Evolutionary conservation across 2,888 invertebrate genomes (phyloP).

Genomic region (Acleris sparsana): DNA sequence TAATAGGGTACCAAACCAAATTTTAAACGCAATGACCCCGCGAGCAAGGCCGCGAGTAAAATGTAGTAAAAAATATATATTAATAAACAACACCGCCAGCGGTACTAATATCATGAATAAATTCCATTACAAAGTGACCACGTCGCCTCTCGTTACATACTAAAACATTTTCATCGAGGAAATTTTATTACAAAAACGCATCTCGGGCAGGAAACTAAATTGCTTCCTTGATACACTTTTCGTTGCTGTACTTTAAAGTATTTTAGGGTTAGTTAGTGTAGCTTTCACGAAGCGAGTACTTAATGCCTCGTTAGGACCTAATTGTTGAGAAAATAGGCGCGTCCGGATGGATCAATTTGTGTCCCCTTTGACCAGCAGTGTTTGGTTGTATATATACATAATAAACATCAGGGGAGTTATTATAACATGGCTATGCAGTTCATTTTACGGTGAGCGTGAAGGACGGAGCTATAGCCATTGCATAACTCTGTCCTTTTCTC

Average conservation of each 20-base stretch:
- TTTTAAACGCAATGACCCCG: too few species aligned
- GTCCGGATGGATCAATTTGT: background rate
- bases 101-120: background rate
- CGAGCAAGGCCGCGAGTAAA: too few species aligned
- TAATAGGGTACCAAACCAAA: too few species aligned
- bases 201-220: slow-evolving; percentile 31
- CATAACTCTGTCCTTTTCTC: too few species aligned
- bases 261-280: slow-evolving; percentile 24
- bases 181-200: slow-evolving; percentile 26
- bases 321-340: slow-evolving; percentile 21
- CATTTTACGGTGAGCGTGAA: too few species aligned
- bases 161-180: slow-evolving; percentile 26
- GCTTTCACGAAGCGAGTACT: slow-evolving; percentile 33
- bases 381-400: too few species aligned
- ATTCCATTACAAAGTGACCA: background rate
- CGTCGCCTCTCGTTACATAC: slow-evolving; percentile 3
- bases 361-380: too few species aligned
- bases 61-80: too few species aligned
- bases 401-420: too few species aligned
- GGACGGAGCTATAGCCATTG: too few species aligned
- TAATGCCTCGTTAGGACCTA: slow-evolving; percentile 31
- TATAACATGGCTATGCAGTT: too few species aligned
- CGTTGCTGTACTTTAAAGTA: slow-evolving; percentile 34
- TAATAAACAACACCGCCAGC: slow-evolving; percentile 29
- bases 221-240: slow-evolving; percentile 35